These are phyloP conservation scores for Stramonita haemastoma DNA, from an alignment of 2,888 invertebrate genomes.

Conservation along the genomic window DNA sequence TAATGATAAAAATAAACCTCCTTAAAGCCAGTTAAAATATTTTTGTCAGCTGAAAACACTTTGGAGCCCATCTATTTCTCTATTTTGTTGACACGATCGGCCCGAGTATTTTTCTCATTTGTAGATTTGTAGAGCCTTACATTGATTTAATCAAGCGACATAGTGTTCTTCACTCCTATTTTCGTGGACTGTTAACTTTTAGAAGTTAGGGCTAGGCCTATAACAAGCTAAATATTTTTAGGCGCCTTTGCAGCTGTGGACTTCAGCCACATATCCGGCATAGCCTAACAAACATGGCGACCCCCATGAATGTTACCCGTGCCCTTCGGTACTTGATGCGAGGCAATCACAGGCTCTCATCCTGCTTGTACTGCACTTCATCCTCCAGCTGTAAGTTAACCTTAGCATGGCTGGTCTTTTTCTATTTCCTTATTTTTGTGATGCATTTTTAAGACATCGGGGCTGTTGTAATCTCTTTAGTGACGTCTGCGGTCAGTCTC, in stretches of 20 bases:
- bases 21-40: too few species aligned
- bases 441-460: neutral
- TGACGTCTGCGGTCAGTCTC: neutral
- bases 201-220: neutral
- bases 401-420: neutral
- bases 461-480: neutral
- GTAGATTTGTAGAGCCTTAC: neutral
- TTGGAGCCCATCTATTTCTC: neutral
- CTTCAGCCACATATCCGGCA: neutral
- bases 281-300: conserved; percentile 20
- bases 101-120: neutral
- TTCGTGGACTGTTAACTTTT: too few species aligned
- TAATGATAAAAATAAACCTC: too few species aligned
- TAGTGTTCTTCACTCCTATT: too few species aligned
- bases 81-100: neutral
- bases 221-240: neutral
- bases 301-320: neutral
- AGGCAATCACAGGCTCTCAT: neutral
- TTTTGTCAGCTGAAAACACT: too few species aligned
- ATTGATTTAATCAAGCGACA: neutral
- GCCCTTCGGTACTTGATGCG: conserved; percentile 6
- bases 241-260: neutral
- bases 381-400: conserved; percentile 7
- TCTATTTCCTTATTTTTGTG: neutral
- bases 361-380: neutral